A percentile compares a stretch with the other conserved stretches of the same genome.
Conservation (phyloP, 2,113 vertebrate genomes). For the Nycticebus coucang region DNA sequence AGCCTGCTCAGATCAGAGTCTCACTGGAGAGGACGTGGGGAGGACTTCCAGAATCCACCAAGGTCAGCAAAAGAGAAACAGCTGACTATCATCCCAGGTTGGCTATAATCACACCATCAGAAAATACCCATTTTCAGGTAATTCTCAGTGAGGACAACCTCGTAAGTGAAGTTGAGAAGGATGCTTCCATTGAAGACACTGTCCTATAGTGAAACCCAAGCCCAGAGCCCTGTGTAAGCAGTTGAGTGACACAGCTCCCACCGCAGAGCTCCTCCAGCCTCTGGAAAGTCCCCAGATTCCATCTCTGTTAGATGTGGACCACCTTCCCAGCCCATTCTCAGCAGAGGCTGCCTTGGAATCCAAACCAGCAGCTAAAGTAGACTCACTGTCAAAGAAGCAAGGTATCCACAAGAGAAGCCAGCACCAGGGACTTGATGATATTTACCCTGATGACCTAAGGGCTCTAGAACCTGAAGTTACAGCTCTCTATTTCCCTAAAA, state of each 20-base stretch:
- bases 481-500: too few species aligned
- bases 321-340: conserved; percentile 69
- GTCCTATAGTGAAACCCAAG: conserved; percentile 75
- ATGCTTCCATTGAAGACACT: conserved; percentile 78
- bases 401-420: too few species aligned
- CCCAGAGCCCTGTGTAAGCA: conserved; percentile 54
- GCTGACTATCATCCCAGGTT: conserved; percentile 87
- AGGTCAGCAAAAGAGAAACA: conserved; percentile 93
- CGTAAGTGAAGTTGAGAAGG: conserved; percentile 79
- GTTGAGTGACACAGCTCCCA: conserved; percentile 67
- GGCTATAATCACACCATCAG: conserved; percentile 93
- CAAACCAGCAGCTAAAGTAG: too few species aligned
- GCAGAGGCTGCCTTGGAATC: conserved; percentile 44
- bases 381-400: too few species aligned
- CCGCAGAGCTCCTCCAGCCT: conserved; percentile 70
- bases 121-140: conserved; percentile 95
- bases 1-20: conserved; percentile 81
- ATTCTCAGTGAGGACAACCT: conserved; percentile 89
- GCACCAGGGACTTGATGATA: too few species aligned
- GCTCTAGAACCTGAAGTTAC: too few species aligned
- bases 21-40: conserved; percentile 98
- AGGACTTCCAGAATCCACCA: conserved; percentile 96
- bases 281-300: conserved; percentile 32
- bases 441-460: too few species aligned
- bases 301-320: conserved; percentile 65